Percentiles rank a stretch among this genome's conserved stretches.
Conservation (phyloP, 2,888 invertebrate genomes). For the Osedax fenrisi region DNA sequence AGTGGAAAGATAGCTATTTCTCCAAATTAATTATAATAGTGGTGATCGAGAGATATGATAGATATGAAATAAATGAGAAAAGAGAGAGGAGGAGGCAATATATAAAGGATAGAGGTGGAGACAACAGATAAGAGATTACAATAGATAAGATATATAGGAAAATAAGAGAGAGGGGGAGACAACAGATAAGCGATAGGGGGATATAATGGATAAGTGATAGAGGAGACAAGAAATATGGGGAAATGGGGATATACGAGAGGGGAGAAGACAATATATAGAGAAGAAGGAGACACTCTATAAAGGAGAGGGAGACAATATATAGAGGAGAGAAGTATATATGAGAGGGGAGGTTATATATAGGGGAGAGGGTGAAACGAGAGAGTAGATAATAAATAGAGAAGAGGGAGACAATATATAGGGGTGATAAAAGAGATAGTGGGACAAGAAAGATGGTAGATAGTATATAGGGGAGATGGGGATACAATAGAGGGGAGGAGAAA, state of each 20-base stretch:
- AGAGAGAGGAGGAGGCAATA: neutral
- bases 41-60: neutral
- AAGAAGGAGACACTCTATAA: too few species aligned
- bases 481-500: neutral
- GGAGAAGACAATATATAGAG: neutral
- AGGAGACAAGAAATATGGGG: neutral
- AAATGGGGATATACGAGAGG: neutral
- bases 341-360: too few species aligned
- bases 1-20: too few species aligned
- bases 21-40: too few species aligned
- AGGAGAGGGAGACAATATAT: too few species aligned
- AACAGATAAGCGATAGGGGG: neutral
- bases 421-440: neutral
- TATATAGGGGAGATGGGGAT: neutral
- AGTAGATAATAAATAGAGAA: neutral
- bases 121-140: neutral
- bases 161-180: neutral
- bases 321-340: too few species aligned
- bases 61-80: neutral
- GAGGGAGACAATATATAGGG: neutral
- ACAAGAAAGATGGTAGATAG: neutral
- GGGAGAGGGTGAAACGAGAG: neutral
- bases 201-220: too few species aligned
- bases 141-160: too few species aligned
- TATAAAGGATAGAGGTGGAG: neutral